Evolutionary conservation across 35 echinoderm and acorn worm species (phyloP), one percentile per base, ranked within the genome.

Genomic region (Apostichopus japonicus): DNA sequence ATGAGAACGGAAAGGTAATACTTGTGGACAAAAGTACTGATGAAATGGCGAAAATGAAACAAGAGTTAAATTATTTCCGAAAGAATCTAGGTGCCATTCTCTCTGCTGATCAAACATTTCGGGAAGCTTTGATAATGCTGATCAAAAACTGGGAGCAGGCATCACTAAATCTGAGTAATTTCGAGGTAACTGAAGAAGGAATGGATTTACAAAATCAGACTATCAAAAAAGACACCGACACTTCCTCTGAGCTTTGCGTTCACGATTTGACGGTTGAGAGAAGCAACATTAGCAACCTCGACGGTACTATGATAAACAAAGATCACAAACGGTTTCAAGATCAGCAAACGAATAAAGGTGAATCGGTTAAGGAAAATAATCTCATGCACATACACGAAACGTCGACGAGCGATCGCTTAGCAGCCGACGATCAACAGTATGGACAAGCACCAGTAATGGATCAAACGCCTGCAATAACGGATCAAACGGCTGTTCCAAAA

Each of bases 1-100:
- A 89, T 54, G 86, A 89, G 51, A 59, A 72, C 63, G 86, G 86
- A 24, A 89, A 89, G 23, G 27, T 87, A 3, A 9, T 65, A 10
- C 86, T 87, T 8, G 56, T 89, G 23, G 86, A 89, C 62, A 89
- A 23, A n/a, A 9, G 17, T 13, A 25, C 10, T 19, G 63, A 72
- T 53, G 86, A 89, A 19, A 65, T 51, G 56, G n/a, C 44, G 27
- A 73, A 67, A 52, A 17, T 89, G 6, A 33, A 72, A 56, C 57
- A 67, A 73, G 19, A 72, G 72, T 27, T 73, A 6, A 65, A 72
- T 10, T 6, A 14, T 89, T 10, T 89, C 9, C 56, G 63, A 1
- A 19, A 51, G 6, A 89, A 67, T 22, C 2, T 89, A 6, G 44
- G 1, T 51, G 6, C 15, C 8, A 72, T 89, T 4, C 22, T 72